Evolutionary conservation across 2,888 invertebrate genomes (phyloP), one percentile per base, ranked within the genome.

Genomic region (Drosophila demipolita): DNA sequence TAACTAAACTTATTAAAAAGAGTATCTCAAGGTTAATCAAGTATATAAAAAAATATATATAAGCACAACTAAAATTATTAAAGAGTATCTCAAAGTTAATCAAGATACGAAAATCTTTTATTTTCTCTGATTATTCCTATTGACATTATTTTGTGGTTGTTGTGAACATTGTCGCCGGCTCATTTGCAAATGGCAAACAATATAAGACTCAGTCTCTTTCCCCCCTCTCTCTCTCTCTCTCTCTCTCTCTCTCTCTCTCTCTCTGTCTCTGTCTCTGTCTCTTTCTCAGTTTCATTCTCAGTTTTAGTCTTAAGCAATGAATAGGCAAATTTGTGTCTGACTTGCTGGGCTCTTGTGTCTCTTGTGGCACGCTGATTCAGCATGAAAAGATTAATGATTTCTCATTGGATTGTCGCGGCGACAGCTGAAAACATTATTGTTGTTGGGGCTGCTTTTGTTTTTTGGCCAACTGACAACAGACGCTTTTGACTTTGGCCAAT

Each of bases 381-480:
- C 87, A 76, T 57, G 74, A 90, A 80, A 87, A 88, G 87, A 88
- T 88, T 88, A 88, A 88, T 89, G 87, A 85, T 87, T 87, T 71
- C 75, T 58, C 78, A 82, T 78, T 64, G 82, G 73, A 71, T 62
- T 76, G 73, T 68, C 68, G 73, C 52, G 66, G 54, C 45, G 57
- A 50, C 55, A 23, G 70, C 52, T 71, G 50, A 73, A 73, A 73
- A 73, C 66, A 64, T 58, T 70, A 23, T 61, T 57, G 36, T 67
- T 62, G 69, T 65, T 54, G 64, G 50, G 38, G 54, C 23, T 55
- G n/a, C 38, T 45, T 52, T 72, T 68, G 64, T 68, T 69, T 73
- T 58, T 53, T 53, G 54, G 3, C 36, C 49, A 20, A 45, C 66
- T 80, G 75, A 38, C 63, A 53, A 36, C 68, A 55, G 64, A 49